phyloP scores from a whole-genome alignment of 2,797 vertebrate species.

The Carapus acus region DNA sequence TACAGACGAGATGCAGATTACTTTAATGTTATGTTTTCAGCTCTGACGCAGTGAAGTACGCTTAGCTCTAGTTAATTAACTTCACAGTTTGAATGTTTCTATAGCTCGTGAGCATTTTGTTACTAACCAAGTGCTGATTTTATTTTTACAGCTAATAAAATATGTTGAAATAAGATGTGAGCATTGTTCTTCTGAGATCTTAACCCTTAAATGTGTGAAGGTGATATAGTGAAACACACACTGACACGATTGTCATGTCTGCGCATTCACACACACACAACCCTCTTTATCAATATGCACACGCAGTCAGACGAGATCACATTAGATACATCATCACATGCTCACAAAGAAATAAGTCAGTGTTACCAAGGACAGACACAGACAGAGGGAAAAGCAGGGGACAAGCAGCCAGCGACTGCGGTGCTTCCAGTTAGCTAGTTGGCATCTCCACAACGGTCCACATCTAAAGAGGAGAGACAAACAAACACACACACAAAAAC shows the following conservation, averaged over 20 bases:
- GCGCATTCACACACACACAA: background rate
- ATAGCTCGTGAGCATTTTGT: conserved; percentile 49
- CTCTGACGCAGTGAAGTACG: conserved; percentile 38
- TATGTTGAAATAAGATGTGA: conserved; percentile 68
- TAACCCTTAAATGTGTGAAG: no score
- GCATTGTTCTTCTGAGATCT: background rate
- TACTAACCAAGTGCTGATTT: conserved; percentile 66
- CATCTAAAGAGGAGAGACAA: conserved; percentile 41
- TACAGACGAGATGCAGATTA: no score
- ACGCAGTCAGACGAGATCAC: conserved; percentile 8
- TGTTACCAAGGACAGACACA: conserved; percentile 50
- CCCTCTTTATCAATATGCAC: conserved; percentile 13
- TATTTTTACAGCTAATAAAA: conserved; percentile 56
- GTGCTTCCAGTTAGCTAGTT: conserved; percentile 46
- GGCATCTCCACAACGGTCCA: conserved; percentile 31
- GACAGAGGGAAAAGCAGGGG: conserved; percentile 45
- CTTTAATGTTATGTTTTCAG: no score
- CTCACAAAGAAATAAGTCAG: conserved; percentile 54
- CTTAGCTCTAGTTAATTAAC: conserved; percentile 36
- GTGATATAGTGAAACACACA: no score
- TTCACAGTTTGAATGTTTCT: conserved; percentile 45
- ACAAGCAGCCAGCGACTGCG: conserved; percentile 54
- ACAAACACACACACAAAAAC: background rate
- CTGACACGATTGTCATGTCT: no score
- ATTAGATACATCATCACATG: conserved; percentile 24